Conservation (phyloP, 1,140 invertebrate species). For the Mamestra configurata region DNA sequence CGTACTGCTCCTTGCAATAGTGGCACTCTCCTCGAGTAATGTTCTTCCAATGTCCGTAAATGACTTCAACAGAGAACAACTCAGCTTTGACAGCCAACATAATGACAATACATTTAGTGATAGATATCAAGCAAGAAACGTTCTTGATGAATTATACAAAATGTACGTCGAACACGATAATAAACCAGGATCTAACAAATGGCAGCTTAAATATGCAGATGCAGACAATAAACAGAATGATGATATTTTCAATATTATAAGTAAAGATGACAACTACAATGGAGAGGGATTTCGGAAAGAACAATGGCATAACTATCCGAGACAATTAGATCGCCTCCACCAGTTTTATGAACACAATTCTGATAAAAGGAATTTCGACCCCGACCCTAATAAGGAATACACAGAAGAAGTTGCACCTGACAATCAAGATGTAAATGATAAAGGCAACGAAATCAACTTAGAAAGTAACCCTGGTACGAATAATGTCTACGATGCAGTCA, state of each 20-base stretch:
- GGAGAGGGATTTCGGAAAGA: slow-evolving; percentile 77
- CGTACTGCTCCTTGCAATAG: slow-evolving; percentile 72
- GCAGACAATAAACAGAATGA: slow-evolving; percentile 62
- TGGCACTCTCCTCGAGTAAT: slow-evolving; percentile 78
- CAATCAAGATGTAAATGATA: slow-evolving; percentile 54
- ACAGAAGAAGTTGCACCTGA: slow-evolving; percentile 45
- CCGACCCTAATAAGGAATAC: slow-evolving; percentile 54
- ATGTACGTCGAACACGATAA: slow-evolving; percentile 60
- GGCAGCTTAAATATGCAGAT: slow-evolving; percentile 56
- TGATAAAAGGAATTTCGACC: slow-evolving; percentile 60
- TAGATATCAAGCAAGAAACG: slow-evolving; percentile 66
- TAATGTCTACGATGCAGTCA: slow-evolving; percentile 61
- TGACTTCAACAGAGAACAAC: slow-evolving; percentile 66
- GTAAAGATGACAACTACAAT: slow-evolving; percentile 70
- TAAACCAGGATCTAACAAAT: slow-evolving; percentile 42
- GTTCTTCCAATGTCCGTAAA: slow-evolving; percentile 78
- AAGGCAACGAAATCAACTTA: slow-evolving; percentile 62
- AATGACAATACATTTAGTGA: slow-evolving; percentile 77
- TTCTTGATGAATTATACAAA: slow-evolving; percentile 73
- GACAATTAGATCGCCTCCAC: slow-evolving; percentile 81
- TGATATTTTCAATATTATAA: slow-evolving; percentile 59
- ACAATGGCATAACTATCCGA: slow-evolving; percentile 83
- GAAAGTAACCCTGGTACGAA: slow-evolving; percentile 52
- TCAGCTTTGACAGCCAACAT: slow-evolving; percentile 66
- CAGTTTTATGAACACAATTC: slow-evolving; percentile 61